Base-by-base conservation (phyloP, 2,113 vertebrate species). In the Pteronura brasiliensis region DNA sequence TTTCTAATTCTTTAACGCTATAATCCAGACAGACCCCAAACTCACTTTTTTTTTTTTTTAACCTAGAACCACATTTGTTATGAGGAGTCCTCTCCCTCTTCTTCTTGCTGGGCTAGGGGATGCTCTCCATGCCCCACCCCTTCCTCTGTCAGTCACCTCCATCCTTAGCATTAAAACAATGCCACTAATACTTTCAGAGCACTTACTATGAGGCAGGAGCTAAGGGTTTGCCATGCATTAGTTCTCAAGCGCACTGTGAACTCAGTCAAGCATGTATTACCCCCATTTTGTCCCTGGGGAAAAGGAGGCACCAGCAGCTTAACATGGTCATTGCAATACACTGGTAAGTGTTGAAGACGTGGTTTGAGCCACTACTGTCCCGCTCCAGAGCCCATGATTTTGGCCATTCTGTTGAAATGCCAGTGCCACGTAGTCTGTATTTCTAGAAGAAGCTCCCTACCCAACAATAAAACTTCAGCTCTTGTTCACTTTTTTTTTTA, bases 371-470 rank as follows among this genome's bases (percentile, higher is more conserved):
- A 15, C 23, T 15, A 8, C 15, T 8, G 0, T 25, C 15, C 27
- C 4, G 2, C 17, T 27, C 27, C 31, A 44, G 6, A 52, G n/a
- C 15, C 55, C n/a, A 31, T 0, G 27, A n/a, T 71, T 23, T 55
- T 29, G 57, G 7, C 15, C n/a, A 8, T n/a, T 63, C 14, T 31
- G 12, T 23, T 74, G 8, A 80, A 39, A 92, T 31, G 36, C 3
- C 4, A 20, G 14, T 1, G 17, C 5, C 10, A 5, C 5, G 1
- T 8, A 8, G 12, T 47, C 71, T 2, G 8, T 7, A 39, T 76
- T 93, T 93, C 57, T 88, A 10, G 47, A 36, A 92, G 44, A 27
- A 69, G 0, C 13, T 85, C 25, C 34, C 65, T 55, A 39, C 23
- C 71, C n/a, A 49, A 61, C 27, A 52, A 17, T 49, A 14, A 29